These are phyloP conservation scores for Aurelia sp. DNA, from an alignment of 30 jellyfish, hydroid and myxozoan species.

Conservation along the genomic window DNA sequence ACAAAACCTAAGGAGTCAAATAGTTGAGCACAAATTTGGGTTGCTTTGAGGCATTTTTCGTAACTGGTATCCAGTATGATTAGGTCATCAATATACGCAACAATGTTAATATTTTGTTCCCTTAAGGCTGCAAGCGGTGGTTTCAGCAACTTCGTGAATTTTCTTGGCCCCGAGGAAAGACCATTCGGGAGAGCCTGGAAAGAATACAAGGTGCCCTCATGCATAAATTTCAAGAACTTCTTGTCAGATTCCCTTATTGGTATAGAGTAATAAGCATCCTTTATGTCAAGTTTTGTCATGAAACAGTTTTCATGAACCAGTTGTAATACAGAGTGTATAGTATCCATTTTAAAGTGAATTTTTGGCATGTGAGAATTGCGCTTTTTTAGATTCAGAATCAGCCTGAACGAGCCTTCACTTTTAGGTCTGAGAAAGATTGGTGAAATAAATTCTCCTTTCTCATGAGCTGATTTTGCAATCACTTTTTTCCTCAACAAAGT, in stretches of 20 bases:
- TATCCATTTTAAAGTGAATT: slow-evolving; percentile 55
- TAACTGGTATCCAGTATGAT: neutral
- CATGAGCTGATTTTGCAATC: slow-evolving; percentile 20
- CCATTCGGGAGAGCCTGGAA: slow-evolving; percentile 35
- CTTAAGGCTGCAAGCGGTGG: slow-evolving; percentile 24
- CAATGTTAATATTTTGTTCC: neutral
- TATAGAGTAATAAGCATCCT: slow-evolving; percentile 57
- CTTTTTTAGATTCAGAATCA: slow-evolving; percentile 7
- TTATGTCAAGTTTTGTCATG: slow-evolving; percentile 23
- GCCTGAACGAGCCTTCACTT: slow-evolving; percentile 33
- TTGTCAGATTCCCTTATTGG: slow-evolving; percentile 6
- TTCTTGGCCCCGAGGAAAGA: slow-evolving; percentile 11
- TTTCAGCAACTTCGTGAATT: slow-evolving; percentile 21
- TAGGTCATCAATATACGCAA: neutral
- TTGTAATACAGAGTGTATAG: slow-evolving; percentile 1
- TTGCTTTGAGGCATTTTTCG: neutral
- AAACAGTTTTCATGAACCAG: neutral
- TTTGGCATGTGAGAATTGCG: neutral
- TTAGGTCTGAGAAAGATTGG: slow-evolving; percentile 38
- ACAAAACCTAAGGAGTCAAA: slow-evolving; percentile 29
- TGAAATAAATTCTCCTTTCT: slow-evolving; percentile 32
- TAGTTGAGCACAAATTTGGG: neutral
- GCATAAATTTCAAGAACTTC: slow-evolving; percentile 21
- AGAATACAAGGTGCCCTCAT: neutral
- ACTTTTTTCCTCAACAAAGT: slow-evolving; percentile 6